Evolutionary conservation across 2,113 vertebrate species (phyloP), one percentile per base, ranked within the genome.

Genomic region (Gopherus evgoodei): DNA sequence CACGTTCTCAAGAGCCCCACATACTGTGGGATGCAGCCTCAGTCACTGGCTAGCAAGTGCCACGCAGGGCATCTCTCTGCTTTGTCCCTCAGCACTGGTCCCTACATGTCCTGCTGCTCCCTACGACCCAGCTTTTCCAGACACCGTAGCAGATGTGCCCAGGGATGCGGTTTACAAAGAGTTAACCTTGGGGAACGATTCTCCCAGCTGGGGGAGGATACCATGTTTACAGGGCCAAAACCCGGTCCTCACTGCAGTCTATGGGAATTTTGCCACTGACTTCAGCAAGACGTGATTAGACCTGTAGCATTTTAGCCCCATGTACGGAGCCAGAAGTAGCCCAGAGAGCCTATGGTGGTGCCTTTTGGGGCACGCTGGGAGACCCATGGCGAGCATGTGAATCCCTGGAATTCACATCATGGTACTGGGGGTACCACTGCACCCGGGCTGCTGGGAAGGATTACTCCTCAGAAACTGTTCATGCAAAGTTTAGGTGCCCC

Each of bases 71-170:
- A 24, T 75, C 21, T 62, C 57, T 35, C 59, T 42, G 8, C 69
- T 75, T 24, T 75, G 65, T 22, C 92, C 17, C 93, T 50, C 72
- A 72, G 38, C 52, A 49, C 90, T 8, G 93, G 91, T 96, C 62
- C 62, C 53, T 87, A 93, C 93, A 81, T 96, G 94, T 90, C 90
- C 44, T 53, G 80, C 94, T 86, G 91, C 62, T 96, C 90, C 87
- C 86, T 89, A 89, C 81, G 38, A 11, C 38, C 72, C 72, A 76
- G 24, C 38, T 76, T 27, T 27, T 44, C 72, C 72, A 21, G 0
- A 1, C 85, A 90, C 83, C 3, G 86, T 10, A 89, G 69, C n/a
- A 57, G 83, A 53, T 16, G 87, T 78, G 56, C 10, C 42, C 76
- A 52, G 84, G 83, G 88, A 50, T 1, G 0, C 29, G 24, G 27